Percentiles rank a stretch among this genome's conserved stretches.
phyloP scores from a whole-genome alignment of 2,113 vertebrate genomes.

The Chionis minor region DNA sequence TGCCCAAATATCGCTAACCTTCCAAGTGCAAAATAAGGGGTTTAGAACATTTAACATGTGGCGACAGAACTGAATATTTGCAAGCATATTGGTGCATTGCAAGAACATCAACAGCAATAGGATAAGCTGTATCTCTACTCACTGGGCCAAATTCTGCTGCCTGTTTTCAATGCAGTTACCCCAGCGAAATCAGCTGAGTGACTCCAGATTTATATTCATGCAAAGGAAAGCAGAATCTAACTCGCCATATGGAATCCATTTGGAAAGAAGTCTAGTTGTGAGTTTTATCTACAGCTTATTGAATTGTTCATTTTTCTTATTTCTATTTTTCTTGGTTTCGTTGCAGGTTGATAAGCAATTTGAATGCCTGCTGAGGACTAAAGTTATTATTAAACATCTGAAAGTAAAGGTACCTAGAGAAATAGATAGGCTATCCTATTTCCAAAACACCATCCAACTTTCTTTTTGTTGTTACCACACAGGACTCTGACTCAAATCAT shows the following conservation, averaged over 20 bases:
- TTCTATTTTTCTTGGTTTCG: slow-evolving; percentile 39
- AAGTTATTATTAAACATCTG: slow-evolving; percentile 11
- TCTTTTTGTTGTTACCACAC: background rate
- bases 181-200: slow-evolving; percentile 31
- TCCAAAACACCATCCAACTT: background rate
- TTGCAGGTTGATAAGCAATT: slow-evolving; percentile 51
- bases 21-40: background rate
- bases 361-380: slow-evolving; percentile 14
- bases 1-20: background rate
- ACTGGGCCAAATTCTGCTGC: slow-evolving; percentile 34
- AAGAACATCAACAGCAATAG: slow-evolving; percentile 54
- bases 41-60: slow-evolving; percentile 26
- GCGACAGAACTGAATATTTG: slow-evolving; percentile 6
- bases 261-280: slow-evolving; percentile 20
- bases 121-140: slow-evolving; percentile 42
- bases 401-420: slow-evolving; percentile 17
- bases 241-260: slow-evolving; percentile 58
- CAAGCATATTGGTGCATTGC: background rate
- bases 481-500: slow-evolving; percentile 9
- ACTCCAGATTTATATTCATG: slow-evolving; percentile 50
- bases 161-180: slow-evolving; percentile 39
- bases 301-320: slow-evolving; percentile 51
- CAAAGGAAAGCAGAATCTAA: slow-evolving; percentile 59
- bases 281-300: slow-evolving; percentile 55
- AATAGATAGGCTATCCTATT: background rate